These are phyloP conservation scores for Elephas maximus DNA, from an alignment of 2,113 vertebrate species.

Conservation along the genomic window DNA sequence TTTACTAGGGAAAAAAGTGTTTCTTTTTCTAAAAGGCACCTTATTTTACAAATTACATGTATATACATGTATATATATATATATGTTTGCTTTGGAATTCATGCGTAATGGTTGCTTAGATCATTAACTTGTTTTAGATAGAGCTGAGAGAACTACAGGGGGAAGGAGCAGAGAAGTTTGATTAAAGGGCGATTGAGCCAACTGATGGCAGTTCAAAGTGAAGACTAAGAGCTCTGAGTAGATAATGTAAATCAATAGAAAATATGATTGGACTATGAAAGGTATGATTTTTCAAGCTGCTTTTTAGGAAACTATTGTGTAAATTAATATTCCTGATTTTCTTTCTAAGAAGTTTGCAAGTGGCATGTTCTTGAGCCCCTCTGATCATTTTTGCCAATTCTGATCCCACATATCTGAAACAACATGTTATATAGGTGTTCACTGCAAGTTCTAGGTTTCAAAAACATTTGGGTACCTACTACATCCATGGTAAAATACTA, in stretches of 20 bases:
- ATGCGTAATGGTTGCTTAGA: background rate
- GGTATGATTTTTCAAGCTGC: constrained; percentile 66
- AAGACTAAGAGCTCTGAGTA: constrained; percentile 63
- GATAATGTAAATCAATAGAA: constrained; percentile 77
- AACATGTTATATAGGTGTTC: background rate
- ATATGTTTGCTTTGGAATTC: background rate
- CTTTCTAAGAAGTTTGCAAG: constrained; percentile 33
- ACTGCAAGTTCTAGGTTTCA: background rate
- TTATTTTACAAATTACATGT: background rate
- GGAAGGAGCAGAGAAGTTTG: constrained; percentile 62
- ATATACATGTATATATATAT: background rate
- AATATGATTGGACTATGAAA: constrained; percentile 54
- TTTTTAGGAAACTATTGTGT: constrained; percentile 66
- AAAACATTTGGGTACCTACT: background rate
- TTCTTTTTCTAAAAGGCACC: background rate
- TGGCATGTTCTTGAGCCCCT: background rate
- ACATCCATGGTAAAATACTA: background rate
- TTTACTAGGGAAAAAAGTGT: background rate
- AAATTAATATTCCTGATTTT: constrained; percentile 51
- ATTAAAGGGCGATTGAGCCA: constrained; percentile 56
- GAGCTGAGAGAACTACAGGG: constrained; percentile 15
- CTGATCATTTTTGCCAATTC: background rate
- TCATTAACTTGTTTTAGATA: constrained; percentile 9
- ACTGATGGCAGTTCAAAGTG: constrained; percentile 57
- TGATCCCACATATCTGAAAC: background rate